Percentiles rank a stretch among this genome's conserved stretches.
Conservation (phyloP, 2,888 invertebrate genomes). For the Pristionchus fissidentatus region DNA sequence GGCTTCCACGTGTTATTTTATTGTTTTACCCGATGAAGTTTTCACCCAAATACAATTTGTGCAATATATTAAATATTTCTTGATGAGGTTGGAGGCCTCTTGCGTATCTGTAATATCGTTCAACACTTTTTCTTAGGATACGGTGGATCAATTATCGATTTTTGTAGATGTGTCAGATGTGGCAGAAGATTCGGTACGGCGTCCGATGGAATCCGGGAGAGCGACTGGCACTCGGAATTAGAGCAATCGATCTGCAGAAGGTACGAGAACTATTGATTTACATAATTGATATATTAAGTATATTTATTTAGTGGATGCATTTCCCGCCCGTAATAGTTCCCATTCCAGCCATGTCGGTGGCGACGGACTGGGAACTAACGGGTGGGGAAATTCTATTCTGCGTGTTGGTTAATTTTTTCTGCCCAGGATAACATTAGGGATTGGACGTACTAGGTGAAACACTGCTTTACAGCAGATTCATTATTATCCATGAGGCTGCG, state of each 20-base stretch:
- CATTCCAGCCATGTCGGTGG: no score
- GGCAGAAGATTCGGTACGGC: slow-evolving; percentile 71
- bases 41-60: neutral
- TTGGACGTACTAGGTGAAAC: no score
- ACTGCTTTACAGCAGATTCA: no score
- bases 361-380: no score
- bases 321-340: no score
- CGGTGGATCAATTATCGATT: neutral
- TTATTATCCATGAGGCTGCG: no score
- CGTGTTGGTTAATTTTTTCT: no score
- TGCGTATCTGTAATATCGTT: neutral
- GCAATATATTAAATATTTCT: neutral
- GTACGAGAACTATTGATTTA: slow-evolving; percentile 49
- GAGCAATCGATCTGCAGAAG: slow-evolving; percentile 66
- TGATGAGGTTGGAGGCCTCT: slow-evolving; percentile 5
- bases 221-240: slow-evolving; percentile 64
- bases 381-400: no score
- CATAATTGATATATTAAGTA: neutral
- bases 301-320: neutral
- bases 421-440: no score
- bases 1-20: neutral
- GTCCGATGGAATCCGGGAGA: slow-evolving; percentile 71
- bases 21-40: neutral
- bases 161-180: slow-evolving; percentile 70
- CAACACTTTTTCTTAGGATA: neutral